Evolutionary conservation across 2,888 invertebrate genomes (phyloP).

Genomic region (Drepana falcataria): DNA sequence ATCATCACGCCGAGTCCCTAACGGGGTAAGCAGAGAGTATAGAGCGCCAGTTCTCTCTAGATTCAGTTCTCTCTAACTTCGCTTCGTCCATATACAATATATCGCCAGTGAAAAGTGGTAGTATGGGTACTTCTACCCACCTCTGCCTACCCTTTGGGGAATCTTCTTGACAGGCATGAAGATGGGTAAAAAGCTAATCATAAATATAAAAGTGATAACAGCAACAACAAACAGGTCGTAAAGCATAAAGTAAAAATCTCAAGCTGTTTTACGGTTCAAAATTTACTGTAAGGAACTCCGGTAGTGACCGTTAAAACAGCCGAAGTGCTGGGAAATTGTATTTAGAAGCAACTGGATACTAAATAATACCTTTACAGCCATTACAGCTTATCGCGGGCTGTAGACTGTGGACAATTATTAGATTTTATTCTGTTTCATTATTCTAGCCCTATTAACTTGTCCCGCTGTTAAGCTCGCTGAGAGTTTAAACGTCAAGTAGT

Average conservation of each 20-base stretch:
- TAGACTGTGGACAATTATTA: slow-evolving; percentile 10
- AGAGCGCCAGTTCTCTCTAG: no score
- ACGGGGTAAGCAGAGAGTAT: no score
- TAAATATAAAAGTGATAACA: not conserved
- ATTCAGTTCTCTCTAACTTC: no score
- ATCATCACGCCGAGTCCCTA: no score
- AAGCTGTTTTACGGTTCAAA: not conserved
- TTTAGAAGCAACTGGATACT: slow-evolving; percentile 37
- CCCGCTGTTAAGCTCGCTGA: no score
- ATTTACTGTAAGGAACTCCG: slow-evolving; percentile 3
- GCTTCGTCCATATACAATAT: no score
- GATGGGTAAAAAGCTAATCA: not conserved
- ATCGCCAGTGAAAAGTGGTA: no score
- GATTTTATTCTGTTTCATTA: not conserved
- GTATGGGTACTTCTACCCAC: no score
- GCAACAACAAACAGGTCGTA: not conserved
- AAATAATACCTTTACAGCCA: slow-evolving; percentile 52
- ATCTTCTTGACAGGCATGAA: no score
- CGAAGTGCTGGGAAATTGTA: slow-evolving; percentile 23
- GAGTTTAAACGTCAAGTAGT: no score
- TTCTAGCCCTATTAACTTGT: not conserved
- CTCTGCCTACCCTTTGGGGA: no score
- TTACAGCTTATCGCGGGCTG: slow-evolving; percentile 36
- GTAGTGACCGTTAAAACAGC: slow-evolving; percentile 19
- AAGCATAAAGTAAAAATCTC: not conserved